Evolutionary conservation across 2,888 invertebrate genomes (phyloP), one percentile per base, ranked within the genome.

Genomic region (Microchrysa polita): DNA sequence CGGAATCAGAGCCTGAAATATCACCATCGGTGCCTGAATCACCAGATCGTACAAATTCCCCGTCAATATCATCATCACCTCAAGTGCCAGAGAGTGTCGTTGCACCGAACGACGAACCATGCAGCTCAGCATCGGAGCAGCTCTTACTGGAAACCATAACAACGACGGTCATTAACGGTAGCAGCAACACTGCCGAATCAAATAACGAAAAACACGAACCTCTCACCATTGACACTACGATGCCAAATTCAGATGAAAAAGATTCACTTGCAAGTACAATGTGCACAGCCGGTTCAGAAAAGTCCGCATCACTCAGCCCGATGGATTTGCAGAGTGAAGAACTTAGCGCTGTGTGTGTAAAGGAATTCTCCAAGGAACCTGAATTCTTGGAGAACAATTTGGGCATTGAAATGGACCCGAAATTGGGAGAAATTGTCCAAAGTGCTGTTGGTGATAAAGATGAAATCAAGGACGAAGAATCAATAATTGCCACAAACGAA

Each of bases 321-420:
- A 40, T 55, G 0, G 84, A 84, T 53, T 74, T 84, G 76, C 79
- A 82, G 0, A 83, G 83, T 74, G 83, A 84, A 73, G 84, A 83
- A n/a, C 80, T 84, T 1, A 82, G 82, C 69, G 83, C 80, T 72
- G 84, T 83, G 4, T 83, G 85, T 73, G 84, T 85, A 0, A 83
- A 84, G n/a, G 82, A 83, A 76, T 85, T 85, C 73, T 85, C 85
- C 74, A 84, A 84, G 75, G 83, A 84, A 74, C 83, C 85, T 5
- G 82, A 84, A 74, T 85, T 85, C 74, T 76, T 85, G 23, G 85
- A 84, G 76, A 85, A 85, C 74, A 85, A 85, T 76, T 77, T 84
- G 73, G 85, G 85, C 23, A 85, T 85, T 63, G 85, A 85, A 73
- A 81, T 84, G 74, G 85, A 85, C 79, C 85, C 85, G 0, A 84